phyloP scores from a whole-genome alignment of 2,797 vertebrate species.

The Alosa sapidissima region DNA sequence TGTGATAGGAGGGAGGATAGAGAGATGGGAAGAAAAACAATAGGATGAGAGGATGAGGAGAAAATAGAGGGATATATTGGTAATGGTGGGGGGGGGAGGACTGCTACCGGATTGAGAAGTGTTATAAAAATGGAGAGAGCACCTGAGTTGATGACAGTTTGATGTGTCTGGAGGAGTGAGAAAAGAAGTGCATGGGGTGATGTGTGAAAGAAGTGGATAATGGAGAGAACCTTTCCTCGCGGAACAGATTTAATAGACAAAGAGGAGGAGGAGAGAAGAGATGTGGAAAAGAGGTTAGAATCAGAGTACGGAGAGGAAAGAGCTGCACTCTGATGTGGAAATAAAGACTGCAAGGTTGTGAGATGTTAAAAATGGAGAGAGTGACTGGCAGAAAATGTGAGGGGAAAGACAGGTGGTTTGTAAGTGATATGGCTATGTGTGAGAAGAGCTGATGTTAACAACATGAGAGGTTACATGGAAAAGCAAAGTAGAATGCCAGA shows the following conservation, averaged over 20 bases:
- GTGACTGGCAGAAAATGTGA: neutral
- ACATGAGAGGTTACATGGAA: neutral
- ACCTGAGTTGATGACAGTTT: neutral
- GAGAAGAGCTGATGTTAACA: neutral
- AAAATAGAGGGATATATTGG: neutral
- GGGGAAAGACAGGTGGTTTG: neutral
- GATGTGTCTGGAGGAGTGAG: neutral
- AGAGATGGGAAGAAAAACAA: neutral
- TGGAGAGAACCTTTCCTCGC: neutral
- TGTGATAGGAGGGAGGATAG: neutral
- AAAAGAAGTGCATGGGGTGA: neutral
- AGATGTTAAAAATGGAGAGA: neutral
- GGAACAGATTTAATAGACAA: neutral
- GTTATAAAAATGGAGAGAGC: neutral
- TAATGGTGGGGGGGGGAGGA: neutral
- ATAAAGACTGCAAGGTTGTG: neutral
- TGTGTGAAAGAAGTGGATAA: neutral
- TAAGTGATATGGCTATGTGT: neutral
- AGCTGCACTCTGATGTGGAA: neutral
- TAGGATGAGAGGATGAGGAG: neutral
- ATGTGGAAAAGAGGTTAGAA: neutral
- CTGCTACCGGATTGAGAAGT: neutral
- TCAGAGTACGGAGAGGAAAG: neutral
- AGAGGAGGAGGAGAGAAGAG: neutral
- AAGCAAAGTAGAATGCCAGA: neutral